These are phyloP conservation scores for Apodemus sylvaticus DNA, from an alignment of 2,113 vertebrate species.

Conservation along the genomic window DNA sequence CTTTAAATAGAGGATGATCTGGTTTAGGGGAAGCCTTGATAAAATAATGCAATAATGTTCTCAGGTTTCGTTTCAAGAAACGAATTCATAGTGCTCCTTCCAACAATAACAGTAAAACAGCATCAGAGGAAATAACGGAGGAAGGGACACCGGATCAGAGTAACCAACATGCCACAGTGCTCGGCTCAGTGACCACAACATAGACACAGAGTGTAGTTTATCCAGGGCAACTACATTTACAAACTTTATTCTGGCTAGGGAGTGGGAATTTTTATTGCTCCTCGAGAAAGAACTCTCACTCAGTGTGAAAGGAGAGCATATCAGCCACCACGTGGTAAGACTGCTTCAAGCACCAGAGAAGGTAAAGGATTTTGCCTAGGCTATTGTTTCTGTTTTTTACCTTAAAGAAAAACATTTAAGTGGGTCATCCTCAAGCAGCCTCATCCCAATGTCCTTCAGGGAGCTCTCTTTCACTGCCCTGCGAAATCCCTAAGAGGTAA, in stretches of 20 bases:
- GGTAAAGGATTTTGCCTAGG: background rate
- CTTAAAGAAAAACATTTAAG: background rate
- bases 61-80: conserved; percentile 42
- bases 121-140: background rate
- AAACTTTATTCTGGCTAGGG: background rate
- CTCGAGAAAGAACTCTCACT: background rate
- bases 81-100: background rate
- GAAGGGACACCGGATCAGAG: background rate
- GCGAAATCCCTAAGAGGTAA: background rate
- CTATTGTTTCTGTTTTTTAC: background rate
- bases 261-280: background rate
- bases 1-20: background rate
- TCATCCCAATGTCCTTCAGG: background rate
- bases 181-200: background rate
- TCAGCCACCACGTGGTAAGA: background rate
- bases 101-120: conserved; percentile 32
- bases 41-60: conserved; percentile 18
- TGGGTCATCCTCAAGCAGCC: background rate
- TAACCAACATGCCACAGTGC: background rate
- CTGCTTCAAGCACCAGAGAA: background rate
- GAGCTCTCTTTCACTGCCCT: background rate
- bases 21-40: background rate
- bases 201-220: background rate
- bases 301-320: background rate
- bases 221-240: background rate